Evolutionary conservation across 1,140 invertebrate genomes (phyloP).

Genomic region (Drosophila pandora): DNA sequence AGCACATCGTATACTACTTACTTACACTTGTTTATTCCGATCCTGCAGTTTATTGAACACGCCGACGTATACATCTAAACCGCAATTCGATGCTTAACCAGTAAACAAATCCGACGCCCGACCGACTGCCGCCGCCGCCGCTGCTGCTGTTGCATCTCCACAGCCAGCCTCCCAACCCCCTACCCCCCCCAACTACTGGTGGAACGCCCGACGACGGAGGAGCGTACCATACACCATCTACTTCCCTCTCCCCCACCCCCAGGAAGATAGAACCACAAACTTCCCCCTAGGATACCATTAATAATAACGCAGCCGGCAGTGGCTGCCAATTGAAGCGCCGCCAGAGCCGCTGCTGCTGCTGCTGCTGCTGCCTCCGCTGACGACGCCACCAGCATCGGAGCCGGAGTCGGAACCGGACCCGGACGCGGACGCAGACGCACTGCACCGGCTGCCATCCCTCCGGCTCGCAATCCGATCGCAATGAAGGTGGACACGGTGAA

Average conservation of each 20-base stretch:
- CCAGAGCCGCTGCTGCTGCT: neutral
- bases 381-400: conserved; percentile 11
- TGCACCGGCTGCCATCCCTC: conserved; percentile 25
- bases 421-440: conserved; percentile 31
- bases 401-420: neutral
- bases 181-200: neutral
- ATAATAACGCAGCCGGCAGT: too few species aligned
- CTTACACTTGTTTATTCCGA: conserved; percentile 2
- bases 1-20: too few species aligned
- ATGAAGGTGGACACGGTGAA: conserved; percentile 95
- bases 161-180: neutral
- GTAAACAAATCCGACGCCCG: conserved; percentile 17
- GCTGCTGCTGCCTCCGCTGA: neutral
- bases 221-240: too few species aligned
- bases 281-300: too few species aligned
- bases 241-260: too few species aligned
- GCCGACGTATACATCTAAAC: conserved; percentile 48
- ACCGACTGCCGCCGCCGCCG: neutral
- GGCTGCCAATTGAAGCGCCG: neutral
- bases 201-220: too few species aligned
- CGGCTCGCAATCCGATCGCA: neutral
- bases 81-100: conserved; percentile 43
- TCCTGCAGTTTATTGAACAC: conserved; percentile 51
- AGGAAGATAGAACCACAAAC: too few species aligned
- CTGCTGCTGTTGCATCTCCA: neutral